Evolutionary conservation across 2,888 invertebrate species (phyloP), one percentile per base, ranked within the genome.

Genomic region (Nysson spinosus): DNA sequence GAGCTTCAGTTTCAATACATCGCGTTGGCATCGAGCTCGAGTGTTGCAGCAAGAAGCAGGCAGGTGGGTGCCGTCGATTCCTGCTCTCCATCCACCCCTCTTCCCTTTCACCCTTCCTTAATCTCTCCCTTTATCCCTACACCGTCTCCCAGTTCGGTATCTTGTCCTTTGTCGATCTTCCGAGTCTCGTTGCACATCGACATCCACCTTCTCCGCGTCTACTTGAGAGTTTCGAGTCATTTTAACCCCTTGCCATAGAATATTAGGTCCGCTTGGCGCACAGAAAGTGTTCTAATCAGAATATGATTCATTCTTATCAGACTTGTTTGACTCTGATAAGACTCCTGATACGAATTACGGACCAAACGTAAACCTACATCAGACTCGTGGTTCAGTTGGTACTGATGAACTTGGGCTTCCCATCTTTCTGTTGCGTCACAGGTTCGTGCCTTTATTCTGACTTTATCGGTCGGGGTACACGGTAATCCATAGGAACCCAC

Each of bases 391-490:
- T n/a, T n/a, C n/a, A n/a, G n/a, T n/a, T n/a, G n/a, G n/a, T n/a
- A n/a, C n/a, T n/a, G n/a, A n/a, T n/a, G n/a, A 1, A 4, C 24
- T 34, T 14, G 1, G n/a, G 24, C 47, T 49, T 40, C 22, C 17
- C 34, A 26, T 24, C 30, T 24, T 57, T 37, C 19, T 78, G 61
- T 81, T 78, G 86, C 51, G 88, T 88, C 87, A 86, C 87, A 88
- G 55, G 58, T 67, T 87, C 60, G 84, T 77, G 83, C 82, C 85
- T 86, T 83, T 86, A 85, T 88, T 87, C 87, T 88, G 87, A 85
- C 88, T 88, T 87, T 26, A 42, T 37, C 16, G 12, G 83, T 62
- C 62, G 87, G 86, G 87, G 88, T 87, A 88, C 88, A n/a, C 87
- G 88, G 89, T 88, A 88, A 88, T 88, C 72, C 88, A 88, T 87